phyloP scores from a whole-genome alignment of 2,888 invertebrate genomes.

The Epirrhoe alternata region DNA sequence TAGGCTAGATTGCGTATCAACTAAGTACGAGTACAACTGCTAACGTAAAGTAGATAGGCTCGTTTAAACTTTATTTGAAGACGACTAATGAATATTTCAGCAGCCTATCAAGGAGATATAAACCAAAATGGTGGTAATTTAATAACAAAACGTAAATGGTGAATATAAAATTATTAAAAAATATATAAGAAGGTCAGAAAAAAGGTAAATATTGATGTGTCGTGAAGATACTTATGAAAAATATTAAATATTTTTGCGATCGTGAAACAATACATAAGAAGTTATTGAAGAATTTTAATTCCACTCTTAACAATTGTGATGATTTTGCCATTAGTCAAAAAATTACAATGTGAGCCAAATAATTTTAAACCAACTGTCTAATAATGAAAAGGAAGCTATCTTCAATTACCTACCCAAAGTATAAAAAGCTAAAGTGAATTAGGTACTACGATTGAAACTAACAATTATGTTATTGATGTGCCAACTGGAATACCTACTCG shows the following conservation, averaged over 20 bases:
- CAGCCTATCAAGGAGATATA: conserved; percentile 58
- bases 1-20: neutral
- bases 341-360: conserved; percentile 47
- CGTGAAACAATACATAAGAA: conserved; percentile 39
- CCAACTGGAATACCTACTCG: conserved; percentile 11
- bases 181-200: conserved; percentile 6
- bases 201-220: conserved; percentile 28
- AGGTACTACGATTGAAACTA: conserved; percentile 50
- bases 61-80: conserved; percentile 23
- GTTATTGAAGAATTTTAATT: conserved; percentile 50
- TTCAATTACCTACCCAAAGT: conserved; percentile 46
- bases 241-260: conserved; percentile 56
- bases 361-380: conserved; percentile 55
- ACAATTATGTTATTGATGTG: conserved; percentile 37
- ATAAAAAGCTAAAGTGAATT: conserved; percentile 61
- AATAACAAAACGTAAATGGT: conserved; percentile 59
- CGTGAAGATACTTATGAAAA: conserved; percentile 43
- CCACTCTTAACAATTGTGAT: conserved; percentile 83
- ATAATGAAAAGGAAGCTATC: conserved; percentile 61
- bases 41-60: neutral
- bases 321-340: conserved; percentile 84
- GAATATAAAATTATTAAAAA: conserved; percentile 57
- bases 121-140: conserved; percentile 57
- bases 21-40: neutral
- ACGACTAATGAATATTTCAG: conserved; percentile 51